Percentiles rank a stretch among this genome's conserved stretches.
These are phyloP conservation scores for Pomatostomus ruficeps DNA, from an alignment of 2,113 vertebrate species.

Conservation along the genomic window DNA sequence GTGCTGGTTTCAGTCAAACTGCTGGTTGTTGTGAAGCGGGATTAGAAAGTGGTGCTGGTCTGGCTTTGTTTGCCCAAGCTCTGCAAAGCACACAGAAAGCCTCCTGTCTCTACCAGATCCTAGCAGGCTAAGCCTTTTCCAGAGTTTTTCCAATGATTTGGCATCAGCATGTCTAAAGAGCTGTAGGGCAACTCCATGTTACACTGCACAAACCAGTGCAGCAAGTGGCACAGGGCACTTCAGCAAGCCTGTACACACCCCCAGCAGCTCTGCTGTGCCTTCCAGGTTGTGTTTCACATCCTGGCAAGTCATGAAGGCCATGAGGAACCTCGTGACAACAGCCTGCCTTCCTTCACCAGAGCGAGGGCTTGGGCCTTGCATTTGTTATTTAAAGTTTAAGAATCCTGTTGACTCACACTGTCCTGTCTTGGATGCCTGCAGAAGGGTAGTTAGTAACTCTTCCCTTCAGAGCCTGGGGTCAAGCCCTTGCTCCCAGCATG, in stretches of 20 bases:
- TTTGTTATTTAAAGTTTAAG: background rate
- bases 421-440: background rate
- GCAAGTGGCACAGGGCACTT: background rate
- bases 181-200: background rate
- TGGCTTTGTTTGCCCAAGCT: background rate
- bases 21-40: background rate
- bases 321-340: background rate
- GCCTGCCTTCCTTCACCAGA: background rate
- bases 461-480: background rate
- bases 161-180: background rate
- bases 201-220: background rate
- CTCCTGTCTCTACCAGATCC: background rate
- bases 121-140: background rate
- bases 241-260: background rate
- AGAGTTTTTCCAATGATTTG: background rate
- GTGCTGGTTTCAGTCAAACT: background rate
- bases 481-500: background rate
- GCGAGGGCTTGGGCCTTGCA: fast-evolving
- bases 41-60: background rate
- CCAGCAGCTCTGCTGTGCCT: background rate
- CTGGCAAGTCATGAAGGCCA: background rate
- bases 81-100: background rate
- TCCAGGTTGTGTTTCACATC: background rate
- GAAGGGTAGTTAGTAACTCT: background rate
- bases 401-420: background rate